phyloP scores from a whole-genome alignment of 1,140 invertebrate species.

The Phortica variegata region DNA sequence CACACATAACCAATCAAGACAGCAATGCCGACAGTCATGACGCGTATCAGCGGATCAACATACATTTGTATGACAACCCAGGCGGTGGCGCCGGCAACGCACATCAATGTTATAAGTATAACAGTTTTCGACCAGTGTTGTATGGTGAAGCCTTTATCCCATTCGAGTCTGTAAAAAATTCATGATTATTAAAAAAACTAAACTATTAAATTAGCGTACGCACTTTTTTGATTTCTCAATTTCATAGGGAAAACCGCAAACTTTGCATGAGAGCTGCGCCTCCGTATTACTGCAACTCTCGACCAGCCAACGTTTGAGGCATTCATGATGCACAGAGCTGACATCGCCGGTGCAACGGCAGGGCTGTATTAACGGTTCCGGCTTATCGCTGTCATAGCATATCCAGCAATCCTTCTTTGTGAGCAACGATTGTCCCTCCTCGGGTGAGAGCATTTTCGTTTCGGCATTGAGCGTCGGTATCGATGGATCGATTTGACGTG shows the following conservation, averaged over 20 bases:
- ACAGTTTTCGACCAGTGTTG: constrained; percentile 72
- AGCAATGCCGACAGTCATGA: constrained; percentile 76
- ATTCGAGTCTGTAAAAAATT: constrained; percentile 64
- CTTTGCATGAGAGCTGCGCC: constrained; percentile 74
- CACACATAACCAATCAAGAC: constrained; percentile 81
- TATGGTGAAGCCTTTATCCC: constrained; percentile 77
- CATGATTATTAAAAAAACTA: background rate
- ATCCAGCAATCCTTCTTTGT: constrained; percentile 83
- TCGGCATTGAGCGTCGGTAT: constrained; percentile 51
- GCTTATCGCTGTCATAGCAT: constrained; percentile 82
- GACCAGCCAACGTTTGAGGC: constrained; percentile 84
- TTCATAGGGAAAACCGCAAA: constrained; percentile 76
- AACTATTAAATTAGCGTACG: constrained; percentile 13
- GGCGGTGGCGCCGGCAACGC: constrained; percentile 71
- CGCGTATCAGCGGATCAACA: constrained; percentile 73
- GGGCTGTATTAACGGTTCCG: constrained; percentile 83
- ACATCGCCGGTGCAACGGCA: constrained; percentile 90
- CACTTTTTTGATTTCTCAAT: constrained; percentile 68
- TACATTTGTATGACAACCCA: constrained; percentile 81
- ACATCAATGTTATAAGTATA: constrained; percentile 73
- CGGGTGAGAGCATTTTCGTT: constrained; percentile 48
- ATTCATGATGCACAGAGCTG: constrained; percentile 87
- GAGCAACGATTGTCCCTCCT: constrained; percentile 58
- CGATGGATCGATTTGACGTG: constrained; percentile 60
- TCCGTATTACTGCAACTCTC: constrained; percentile 62